phyloP scores from a whole-genome alignment of 2,888 invertebrate genomes.

The Aporophyla nigra region DNA sequence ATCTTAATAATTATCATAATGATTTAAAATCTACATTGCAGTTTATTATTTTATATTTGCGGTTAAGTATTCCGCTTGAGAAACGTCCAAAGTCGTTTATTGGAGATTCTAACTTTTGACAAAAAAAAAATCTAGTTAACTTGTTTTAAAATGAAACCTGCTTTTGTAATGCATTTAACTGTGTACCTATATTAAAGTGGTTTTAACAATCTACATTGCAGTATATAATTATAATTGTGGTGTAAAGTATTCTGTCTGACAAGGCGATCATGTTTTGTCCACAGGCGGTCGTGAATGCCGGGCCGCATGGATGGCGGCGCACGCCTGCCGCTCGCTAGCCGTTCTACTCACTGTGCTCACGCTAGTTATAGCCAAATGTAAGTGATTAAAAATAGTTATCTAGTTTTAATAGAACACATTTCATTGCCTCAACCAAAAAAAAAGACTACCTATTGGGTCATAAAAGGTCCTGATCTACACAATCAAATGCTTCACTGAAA shows the following conservation, averaged over 20 bases:
- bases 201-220: not conserved
- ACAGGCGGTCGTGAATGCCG: conserved; percentile 87
- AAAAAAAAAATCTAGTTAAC: not conserved
- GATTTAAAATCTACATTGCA: no score
- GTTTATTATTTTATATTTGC: no score
- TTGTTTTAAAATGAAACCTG: not conserved
- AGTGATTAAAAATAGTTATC: conserved; percentile 67
- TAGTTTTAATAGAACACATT: not conserved
- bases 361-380: conserved; percentile 86
- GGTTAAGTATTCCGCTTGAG: no score
- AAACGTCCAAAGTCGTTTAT: no score
- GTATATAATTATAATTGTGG: not conserved
- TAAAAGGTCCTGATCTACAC: not conserved
- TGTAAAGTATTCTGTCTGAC: conserved; percentile 41
- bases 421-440: not conserved
- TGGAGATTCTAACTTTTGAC: not conserved
- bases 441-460: no score
- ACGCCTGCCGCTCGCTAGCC: conserved; percentile 87
- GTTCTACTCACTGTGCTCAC: conserved; percentile 81
- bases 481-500: conserved; percentile 9
- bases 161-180: not conserved
- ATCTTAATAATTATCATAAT: no score
- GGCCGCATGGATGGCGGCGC: conserved; percentile 90
- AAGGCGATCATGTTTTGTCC: conserved; percentile 69
- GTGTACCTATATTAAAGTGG: not conserved